Conservation (phyloP, 2,113 vertebrate species). For the Camarhynchus parvulus region DNA sequence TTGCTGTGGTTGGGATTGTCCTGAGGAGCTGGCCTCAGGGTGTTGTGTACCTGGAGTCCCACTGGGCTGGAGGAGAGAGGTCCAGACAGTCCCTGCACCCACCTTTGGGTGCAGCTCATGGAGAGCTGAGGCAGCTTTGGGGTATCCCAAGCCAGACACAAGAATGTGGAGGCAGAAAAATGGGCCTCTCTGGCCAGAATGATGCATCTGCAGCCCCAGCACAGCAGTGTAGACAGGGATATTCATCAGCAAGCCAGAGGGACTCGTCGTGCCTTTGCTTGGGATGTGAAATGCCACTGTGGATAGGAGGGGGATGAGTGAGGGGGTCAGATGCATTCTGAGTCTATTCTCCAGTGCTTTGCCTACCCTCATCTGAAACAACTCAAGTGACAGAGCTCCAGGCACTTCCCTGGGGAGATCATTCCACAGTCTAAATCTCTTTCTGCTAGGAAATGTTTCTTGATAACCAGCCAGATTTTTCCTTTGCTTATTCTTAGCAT, state of each 20-base stretch:
- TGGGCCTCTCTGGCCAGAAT: not conserved
- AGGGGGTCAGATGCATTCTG: not conserved
- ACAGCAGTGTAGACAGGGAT: not conserved
- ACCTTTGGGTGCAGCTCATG: not conserved
- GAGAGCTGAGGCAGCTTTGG: not conserved
- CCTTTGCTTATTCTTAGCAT: conserved; percentile 33
- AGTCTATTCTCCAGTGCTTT: not conserved
- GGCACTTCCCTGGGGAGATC: conserved; percentile 35
- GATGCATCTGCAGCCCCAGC: not conserved
- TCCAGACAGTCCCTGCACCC: not conserved
- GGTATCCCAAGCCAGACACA: not conserved
- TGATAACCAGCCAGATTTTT: conserved; percentile 31
- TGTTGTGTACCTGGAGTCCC: not conserved
- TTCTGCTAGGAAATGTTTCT: conserved; percentile 48
- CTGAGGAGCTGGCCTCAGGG: not conserved
- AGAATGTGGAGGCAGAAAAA: not conserved
- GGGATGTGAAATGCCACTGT: not conserved
- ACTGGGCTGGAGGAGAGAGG: not conserved
- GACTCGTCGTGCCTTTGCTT: not conserved
- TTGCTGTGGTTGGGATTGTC: not conserved
- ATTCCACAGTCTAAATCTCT: conserved; percentile 50
- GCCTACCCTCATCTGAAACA: conserved; percentile 17
- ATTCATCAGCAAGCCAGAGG: not conserved
- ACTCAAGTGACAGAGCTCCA: conserved; percentile 18
- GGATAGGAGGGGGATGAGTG: not conserved